Evolutionary conservation across 1,140 invertebrate species (phyloP), one percentile per base, ranked within the genome.

Genomic region (Latrodectus geometricus): DNA sequence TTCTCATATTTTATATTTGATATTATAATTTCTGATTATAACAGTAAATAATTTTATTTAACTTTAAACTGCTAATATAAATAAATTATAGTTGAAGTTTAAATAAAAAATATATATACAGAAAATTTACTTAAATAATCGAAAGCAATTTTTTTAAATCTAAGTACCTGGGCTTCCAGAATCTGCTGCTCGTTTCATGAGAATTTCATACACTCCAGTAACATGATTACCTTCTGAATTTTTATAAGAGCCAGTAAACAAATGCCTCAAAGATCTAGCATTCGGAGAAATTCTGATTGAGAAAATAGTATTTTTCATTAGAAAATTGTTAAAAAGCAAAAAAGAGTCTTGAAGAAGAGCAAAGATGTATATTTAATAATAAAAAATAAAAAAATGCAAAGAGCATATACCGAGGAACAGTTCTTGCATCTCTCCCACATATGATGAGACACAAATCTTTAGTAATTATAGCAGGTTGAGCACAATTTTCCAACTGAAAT

Each of bases 361-460:
- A n/a, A n/a, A n/a, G n/a, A n/a, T n/a, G n/a, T n/a, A n/a, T n/a
- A n/a, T n/a, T n/a, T n/a, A n/a, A 20, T 69, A n/a, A n/a, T 7
- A 2, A 21, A 69, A 69, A 7, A 7, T 15, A 4, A 20, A 69
- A n/a, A 20, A 15, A 23, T 20, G 11, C 68, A 69, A 35, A 1
- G 5, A 35, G 21, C 21, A 35, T 15, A 87, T 89, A 92, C 92
- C 91, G 91, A 78, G 91, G 91, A 48, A 91, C 97, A 56, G 96
- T 97, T 89, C 97, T 94, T 9, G 97, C 97, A 91, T 99, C 98
- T 88, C 98, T 94, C 14, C 98, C 97, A 90, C 99, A 98, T 89
- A 99, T 97, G 65, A 99, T 95, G 94, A 99, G 95, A 89, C 96
- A 98, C 68, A 99, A 92, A 92, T 99, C 98, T 92, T 99, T 99